Evolutionary conservation across 2,888 invertebrate species (phyloP), one percentile per base, ranked within the genome.

Genomic region (Eupeodes luniger): DNA sequence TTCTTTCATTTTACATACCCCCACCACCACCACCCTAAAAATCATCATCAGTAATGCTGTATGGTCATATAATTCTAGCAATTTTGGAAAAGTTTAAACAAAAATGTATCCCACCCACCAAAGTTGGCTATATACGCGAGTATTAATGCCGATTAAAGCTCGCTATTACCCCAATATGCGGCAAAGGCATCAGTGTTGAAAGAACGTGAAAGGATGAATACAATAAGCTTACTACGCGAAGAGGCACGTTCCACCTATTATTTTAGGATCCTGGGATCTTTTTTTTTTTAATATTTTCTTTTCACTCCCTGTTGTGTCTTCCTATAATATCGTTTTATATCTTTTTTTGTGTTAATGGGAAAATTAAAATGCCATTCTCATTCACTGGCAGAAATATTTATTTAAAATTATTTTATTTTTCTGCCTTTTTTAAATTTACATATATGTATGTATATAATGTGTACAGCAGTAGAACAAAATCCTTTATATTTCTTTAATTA

Each of bases 171-270:
- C 57, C 57, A 81, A 85, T 74, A 74, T 55, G 85, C 9, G 40
- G 5, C 40, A 40, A 9, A 40, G 40, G 5, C 40, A 9, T 40
- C 74, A 49, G 67, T 57, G 69, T 74, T 62, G 47, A 53, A 74
- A 78, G 77, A 72, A 62, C 47, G 47, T 49, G 49, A 70, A 59
- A 47, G 81, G 53, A 85, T 66, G 72, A 36, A 74, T 55, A 57
- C 19, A 36, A 11, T 11, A 7, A 62, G 59, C 67, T 49, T 44
- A 55, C 55, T 57, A 53, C 59, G 53, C 61, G 53, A 66, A 64
- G 44, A 80, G 70, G 80, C 76, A 81, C 80, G 85, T 85, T 81
- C 72, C 59, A 66, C 76, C 72, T 85, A 80, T 81, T 85, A 80
- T 85, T 80, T 76, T 64, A 76, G 80, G 76, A 76, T 70, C 49